Base-by-base conservation (phyloP, 1,140 invertebrate genomes). In the Pantala flavescens region DNA sequence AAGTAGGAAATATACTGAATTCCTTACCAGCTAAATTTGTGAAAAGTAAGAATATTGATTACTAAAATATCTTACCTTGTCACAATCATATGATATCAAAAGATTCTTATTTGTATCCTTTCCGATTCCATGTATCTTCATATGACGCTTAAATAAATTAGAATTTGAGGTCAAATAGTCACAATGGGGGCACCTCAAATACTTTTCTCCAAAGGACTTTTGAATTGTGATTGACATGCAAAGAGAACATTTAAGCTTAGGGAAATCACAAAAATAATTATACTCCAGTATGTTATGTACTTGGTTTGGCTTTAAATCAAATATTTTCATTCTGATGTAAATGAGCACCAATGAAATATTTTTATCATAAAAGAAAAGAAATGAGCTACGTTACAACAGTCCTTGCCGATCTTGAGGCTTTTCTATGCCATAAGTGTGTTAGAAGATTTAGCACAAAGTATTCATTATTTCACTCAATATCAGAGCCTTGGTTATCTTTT, bases 381-480 rank as follows among this genome's bases (percentile, higher is more conserved):
- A 78, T 81, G 23, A 84, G 83, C 63, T 84, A 85, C 74, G 80
- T 84, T 7, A 76, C 81, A 70, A 81, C 80, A n/a, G 82, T 85
- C 24, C 84, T 84, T 75, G 77, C 80, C 19, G 82, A 84, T 55
- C 82, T 83, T 0, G 78, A 81, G 3, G 77, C 81, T 10, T 81
- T 79, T 75, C 71, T 77, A 23, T 85, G 84, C 74, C 55, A 75
- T 23, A 55, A 77, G 10, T 85, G 84, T 75, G 77, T 78, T n/a
- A 81, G 81, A 73, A 77, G 80, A 28, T 85, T 85, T 77, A 84
- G 83, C 76, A 84, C 84, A 0, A 82, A 82, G 21, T 84, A 82
- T 76, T 80, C 83, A 3, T 77, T 85, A 11, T 77, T 79, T 23
- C 78, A 83, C 0, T n/a, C n/a, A n/a, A n/a, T n/a, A n/a, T n/a